phyloP scores from a whole-genome alignment of 2,797 vertebrate species.

The Danio choprae region DNA sequence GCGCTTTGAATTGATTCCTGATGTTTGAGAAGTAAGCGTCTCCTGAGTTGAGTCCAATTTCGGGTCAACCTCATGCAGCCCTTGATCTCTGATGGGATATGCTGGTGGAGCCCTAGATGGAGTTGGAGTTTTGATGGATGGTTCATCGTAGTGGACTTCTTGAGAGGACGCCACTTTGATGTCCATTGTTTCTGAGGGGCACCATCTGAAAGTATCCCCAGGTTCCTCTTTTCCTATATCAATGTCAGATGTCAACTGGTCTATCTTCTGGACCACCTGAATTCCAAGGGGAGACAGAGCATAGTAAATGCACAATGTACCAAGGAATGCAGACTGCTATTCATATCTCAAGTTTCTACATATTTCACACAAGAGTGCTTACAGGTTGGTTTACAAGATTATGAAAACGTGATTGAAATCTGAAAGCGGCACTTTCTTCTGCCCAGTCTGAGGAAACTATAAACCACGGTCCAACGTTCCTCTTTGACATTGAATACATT shows the following conservation, averaged over 20 bases:
- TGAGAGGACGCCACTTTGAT: not conserved
- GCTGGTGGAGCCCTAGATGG: constrained; percentile 37
- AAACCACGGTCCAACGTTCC: constrained; percentile 50
- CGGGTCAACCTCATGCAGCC: not conserved
- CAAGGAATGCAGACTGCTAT: not conserved
- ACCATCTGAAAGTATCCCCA: constrained; percentile 65
- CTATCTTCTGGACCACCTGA: constrained; percentile 83
- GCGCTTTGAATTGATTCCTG: constrained; percentile 55
- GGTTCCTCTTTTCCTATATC: constrained; percentile 72
- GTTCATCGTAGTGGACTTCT: not conserved
- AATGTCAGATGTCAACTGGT: constrained; percentile 77
- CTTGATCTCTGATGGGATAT: constrained; percentile 24
- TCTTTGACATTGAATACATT: constrained; percentile 61
- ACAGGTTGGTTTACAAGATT: constrained; percentile 60
- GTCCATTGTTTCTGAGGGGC: constrained; percentile 64
- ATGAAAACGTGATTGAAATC: constrained; percentile 63
- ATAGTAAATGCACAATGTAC: not conserved
- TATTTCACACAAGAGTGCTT: constrained; percentile 63
- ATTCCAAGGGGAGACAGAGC: constrained; percentile 43
- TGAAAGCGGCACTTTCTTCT: constrained; percentile 70
- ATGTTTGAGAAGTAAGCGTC: constrained; percentile 25
- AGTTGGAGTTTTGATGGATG: not conserved
- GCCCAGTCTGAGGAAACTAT: constrained; percentile 62
- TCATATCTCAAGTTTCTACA: constrained; percentile 48
- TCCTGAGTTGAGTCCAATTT: constrained; percentile 36